These are phyloP conservation scores for Gopherus flavomarginatus DNA, from an alignment of 2,113 vertebrate genomes.

Conservation along the genomic window DNA sequence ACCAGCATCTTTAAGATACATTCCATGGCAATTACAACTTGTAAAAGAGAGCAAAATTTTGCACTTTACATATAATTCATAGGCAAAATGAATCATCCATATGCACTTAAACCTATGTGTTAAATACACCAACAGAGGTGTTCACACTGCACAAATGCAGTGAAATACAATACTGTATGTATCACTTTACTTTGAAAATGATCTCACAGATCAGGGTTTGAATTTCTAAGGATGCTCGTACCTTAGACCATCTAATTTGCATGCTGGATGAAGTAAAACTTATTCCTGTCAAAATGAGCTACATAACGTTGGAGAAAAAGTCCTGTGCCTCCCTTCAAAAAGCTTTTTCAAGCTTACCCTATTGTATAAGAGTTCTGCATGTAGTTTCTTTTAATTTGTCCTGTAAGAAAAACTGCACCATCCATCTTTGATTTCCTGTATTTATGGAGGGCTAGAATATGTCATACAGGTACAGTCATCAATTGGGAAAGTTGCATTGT, in stretches of 20 bases:
- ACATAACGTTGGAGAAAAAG: background rate
- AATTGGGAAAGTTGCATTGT: background rate
- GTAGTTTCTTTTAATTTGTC: background rate
- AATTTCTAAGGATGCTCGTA: background rate
- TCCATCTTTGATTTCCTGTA: background rate
- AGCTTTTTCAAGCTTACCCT: background rate
- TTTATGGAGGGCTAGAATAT: background rate
- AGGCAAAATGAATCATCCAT: background rate
- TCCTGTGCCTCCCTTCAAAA: background rate
- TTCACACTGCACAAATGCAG: background rate
- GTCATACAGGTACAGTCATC: background rate
- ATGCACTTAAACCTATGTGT: background rate
- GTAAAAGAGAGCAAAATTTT: background rate
- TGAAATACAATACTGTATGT: background rate
- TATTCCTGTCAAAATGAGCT: background rate
- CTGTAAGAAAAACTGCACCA: rapidly evolving
- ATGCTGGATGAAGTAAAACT: background rate
- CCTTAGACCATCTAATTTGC: background rate
- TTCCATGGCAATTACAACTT: background rate
- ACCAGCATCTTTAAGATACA: background rate
- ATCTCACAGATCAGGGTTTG: background rate
- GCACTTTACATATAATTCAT: background rate
- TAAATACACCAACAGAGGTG: background rate
- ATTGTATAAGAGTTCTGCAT: background rate
- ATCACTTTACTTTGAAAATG: background rate